A percentile compares a stretch with the other conserved stretches of the same genome.
These are phyloP conservation scores for Melieria crassipennis DNA, from an alignment of 2,888 invertebrate genomes.

Conservation along the genomic window DNA sequence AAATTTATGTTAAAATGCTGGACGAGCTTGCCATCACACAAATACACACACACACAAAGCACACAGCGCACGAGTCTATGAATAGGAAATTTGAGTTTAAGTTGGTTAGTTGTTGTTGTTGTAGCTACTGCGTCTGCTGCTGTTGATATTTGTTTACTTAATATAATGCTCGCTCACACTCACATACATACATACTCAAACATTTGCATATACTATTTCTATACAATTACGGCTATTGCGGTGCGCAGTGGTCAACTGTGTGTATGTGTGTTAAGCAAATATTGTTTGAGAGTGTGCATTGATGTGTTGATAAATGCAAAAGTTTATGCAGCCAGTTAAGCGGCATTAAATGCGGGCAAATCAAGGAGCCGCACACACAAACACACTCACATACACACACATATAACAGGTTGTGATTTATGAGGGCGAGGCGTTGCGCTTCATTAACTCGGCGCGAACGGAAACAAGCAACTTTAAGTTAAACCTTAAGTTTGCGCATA, in stretches of 20 bases:
- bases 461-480: too few species aligned
- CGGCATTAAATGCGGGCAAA: too few species aligned
- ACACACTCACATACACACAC: too few species aligned
- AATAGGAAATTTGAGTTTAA: neutral
- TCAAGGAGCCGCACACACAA: too few species aligned
- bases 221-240: neutral
- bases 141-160: constrained; percentile 1
- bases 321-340: neutral
- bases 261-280: neutral
- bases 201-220: constrained; percentile 7
- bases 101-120: neutral
- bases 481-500: too few species aligned
- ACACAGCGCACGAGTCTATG: neutral
- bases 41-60: too few species aligned
- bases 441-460: too few species aligned
- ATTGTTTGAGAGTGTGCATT: neutral
- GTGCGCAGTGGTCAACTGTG: too few species aligned
- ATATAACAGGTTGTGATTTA: too few species aligned
- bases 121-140: neutral
- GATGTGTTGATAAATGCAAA: neutral
- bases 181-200: too few species aligned
- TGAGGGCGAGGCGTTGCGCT: too few species aligned
- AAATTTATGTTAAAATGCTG: constrained; percentile 27
- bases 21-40: neutral
- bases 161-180: constrained; percentile 11